Percentiles rank a stretch among this genome's conserved stretches.
Evolutionary conservation across 2,888 invertebrate genomes (phyloP).

Genomic region (Uropetala carovei): DNA sequence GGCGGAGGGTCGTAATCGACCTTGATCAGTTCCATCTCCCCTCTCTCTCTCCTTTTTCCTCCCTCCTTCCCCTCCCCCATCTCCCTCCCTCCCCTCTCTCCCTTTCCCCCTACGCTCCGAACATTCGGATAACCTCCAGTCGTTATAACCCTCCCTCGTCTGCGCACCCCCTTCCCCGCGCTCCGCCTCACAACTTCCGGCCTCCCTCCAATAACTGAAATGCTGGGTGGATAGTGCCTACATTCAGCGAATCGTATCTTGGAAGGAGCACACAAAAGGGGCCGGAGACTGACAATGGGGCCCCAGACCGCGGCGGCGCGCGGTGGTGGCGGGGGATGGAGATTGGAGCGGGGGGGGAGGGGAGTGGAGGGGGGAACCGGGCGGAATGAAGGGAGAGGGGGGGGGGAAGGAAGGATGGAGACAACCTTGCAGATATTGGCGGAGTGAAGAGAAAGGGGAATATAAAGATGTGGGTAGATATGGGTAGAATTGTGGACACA

Average conservation of each 20-base stretch:
- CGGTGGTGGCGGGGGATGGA: not conserved
- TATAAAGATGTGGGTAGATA: no score
- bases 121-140: not conserved
- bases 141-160: not conserved
- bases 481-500: not conserved
- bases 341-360: not conserved
- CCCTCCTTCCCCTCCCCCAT: not conserved
- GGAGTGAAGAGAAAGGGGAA: not conserved
- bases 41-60: not conserved
- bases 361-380: not conserved
- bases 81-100: not conserved
- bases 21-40: not conserved
- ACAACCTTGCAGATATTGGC: not conserved
- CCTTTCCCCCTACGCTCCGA: not conserved
- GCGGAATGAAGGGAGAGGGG: not conserved
- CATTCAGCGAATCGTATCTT: not conserved
- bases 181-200: not conserved
- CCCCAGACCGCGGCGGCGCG: not conserved
- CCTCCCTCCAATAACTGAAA: constrained; percentile 6
- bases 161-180: not conserved
- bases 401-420: not conserved
- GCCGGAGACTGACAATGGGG: not conserved
- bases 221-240: not conserved
- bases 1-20: not conserved
- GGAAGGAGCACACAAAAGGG: not conserved